Evolutionary conservation across 1,140 invertebrate species (phyloP), one percentile per base, ranked within the genome.

Genomic region (Drosophila miranda): DNA sequence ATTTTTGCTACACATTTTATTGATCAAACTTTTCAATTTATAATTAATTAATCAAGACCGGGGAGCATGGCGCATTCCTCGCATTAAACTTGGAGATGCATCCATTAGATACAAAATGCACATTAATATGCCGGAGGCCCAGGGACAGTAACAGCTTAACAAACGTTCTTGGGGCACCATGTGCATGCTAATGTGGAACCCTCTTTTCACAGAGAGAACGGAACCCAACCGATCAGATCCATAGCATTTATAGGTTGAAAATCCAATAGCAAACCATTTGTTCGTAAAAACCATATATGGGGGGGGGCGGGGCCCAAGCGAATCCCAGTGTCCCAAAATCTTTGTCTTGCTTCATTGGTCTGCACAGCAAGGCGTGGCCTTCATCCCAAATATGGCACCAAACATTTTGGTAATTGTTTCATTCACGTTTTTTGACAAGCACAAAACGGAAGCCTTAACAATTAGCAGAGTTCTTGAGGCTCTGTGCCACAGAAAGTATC

Each of bases 21-120:
- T 87, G 82, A 86, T 86, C 82, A 86, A 86, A 86, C 82, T 87
- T 86, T 86, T 72, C 51, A 86, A 75, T 86, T 57, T 67, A 42
- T 61, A 86, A 86, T 86, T 86, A 86, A 86, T 86, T 87, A 86
- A 87, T 78, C 51, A 70, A 69, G 78, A 62, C 13, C 51, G 11
- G 11, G 34, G 3, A 11, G 34, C 42, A 49, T 75, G 61, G 55
- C 61, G 61, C 81, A 81, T 70, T 69, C 48, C 56, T 50, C 21
- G 38, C 14, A 16, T 44, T 19, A 49, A 42, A 28, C 61, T 56
- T 23, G 11, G 30, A 44, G 51, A 55, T 72, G 68, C 68, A 78
- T 78, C 50, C 70, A 70, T 34, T 45, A 66, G 50, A 52, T 63
- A 64, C 19, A 49, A 21, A 68, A 19, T 23, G 41, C 54, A 5